Base-by-base conservation (phyloP, 2,113 vertebrate species). In the Zosterops pallidus region DNA sequence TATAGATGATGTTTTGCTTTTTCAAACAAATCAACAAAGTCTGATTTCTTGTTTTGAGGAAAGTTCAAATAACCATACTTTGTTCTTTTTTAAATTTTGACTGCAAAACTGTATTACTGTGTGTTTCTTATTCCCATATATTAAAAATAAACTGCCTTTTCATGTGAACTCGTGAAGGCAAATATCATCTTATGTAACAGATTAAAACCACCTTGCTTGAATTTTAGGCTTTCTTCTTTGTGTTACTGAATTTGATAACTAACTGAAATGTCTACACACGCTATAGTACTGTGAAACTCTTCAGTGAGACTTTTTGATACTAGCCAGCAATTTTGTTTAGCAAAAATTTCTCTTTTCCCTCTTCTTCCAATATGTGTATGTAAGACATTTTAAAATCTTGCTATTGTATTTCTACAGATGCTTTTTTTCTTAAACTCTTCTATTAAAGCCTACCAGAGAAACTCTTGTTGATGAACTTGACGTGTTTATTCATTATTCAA, bases 391-490 rank as follows among this genome's bases (percentile, higher is more conserved):
- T 77, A 1, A 81, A 81, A 83, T 89, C 59, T 90, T 83, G 12
- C 46, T 86, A 3, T n/a, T 92, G 19, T 70, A 29, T 63, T 74
- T 69, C 50, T 86, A 59, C 24, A 80, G 12, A 77, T 25, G 64
- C 2, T 4, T 77, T 84, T 90, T 80, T 80, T 68, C 68, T 89
- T 86, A 56, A 5, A 60, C 16, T 67, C 60, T 91, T 57, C 29
- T 79, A 95, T 84, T 95, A 94, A 96, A 83, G 78, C 68, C 63
- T 85, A 39, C 53, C 25, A 83, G 31, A 90, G 72, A 89, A 90
- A 41, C 26, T 75, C 52, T 37, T 68, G 9, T 46, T 94, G 29
- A 64, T 94, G 37, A 92, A 86, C 49, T 47, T 67, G 42, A 85
- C 0, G 12, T 90, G 33, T 92, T 94, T 81, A 39, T 83, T 97